A percentile compares a stretch with the other conserved stretches of the same genome.
These are phyloP conservation scores for Pyrocephalus nanus DNA, from an alignment of 2,797 vertebrate species.

Conservation along the genomic window DNA sequence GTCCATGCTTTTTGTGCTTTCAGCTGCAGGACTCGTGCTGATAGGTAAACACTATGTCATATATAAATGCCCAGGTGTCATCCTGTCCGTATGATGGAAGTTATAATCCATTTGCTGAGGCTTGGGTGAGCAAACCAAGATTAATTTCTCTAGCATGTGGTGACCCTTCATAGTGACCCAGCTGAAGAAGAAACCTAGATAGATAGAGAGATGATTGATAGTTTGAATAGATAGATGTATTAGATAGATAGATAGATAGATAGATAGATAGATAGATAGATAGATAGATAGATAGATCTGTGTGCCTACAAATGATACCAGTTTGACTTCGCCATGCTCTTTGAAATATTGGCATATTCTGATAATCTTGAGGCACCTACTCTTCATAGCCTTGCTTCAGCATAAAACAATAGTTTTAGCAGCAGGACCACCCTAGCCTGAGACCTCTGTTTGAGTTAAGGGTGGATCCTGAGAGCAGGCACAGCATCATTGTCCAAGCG, in stretches of 20 bases:
- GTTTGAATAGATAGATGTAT: neutral
- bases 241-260: neutral
- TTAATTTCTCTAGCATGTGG: neutral
- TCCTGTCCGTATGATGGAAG: neutral
- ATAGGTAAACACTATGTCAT: neutral
- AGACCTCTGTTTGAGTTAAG: neutral
- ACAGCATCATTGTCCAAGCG: neutral
- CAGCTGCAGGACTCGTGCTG: neutral
- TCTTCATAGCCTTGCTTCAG: neutral
- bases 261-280: neutral
- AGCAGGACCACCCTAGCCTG: neutral
- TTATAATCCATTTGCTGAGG: neutral
- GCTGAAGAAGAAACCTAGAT: neutral
- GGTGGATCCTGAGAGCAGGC: neutral
- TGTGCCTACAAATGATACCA: neutral
- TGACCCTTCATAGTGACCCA: neutral
- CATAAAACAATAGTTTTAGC: neutral
- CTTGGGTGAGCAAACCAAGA: neutral
- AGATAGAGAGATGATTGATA: fast-evolving
- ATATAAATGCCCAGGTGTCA: neutral
- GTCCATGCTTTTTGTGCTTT: neutral
- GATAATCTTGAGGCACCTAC: neutral
- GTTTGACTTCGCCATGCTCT: neutral
- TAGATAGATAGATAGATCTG: neutral
- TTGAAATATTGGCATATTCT: neutral